Base-by-base conservation (phyloP, 2,113 vertebrate species). In the Lycocorax pyrrhopterus region DNA sequence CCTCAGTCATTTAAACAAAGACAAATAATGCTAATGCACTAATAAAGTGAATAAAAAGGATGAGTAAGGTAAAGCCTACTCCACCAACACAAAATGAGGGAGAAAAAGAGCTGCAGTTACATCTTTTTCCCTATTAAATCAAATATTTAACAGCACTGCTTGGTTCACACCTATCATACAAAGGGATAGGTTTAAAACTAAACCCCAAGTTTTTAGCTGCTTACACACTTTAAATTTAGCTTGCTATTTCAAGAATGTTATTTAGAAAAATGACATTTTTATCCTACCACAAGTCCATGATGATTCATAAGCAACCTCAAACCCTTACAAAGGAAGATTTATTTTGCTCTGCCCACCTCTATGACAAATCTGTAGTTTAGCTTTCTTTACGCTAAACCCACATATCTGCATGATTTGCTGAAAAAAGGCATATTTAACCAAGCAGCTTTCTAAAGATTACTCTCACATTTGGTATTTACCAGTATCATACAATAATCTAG, bases 291-390 rank as follows among this genome's bases (percentile, higher is more conserved):
- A 94, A 84, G 75, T 72, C 43, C 72, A 81, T 23, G 72, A 93
- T 92, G 94, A 95, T 91, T 97, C 91, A 96, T 32, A 83, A 76
- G 71, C 59, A 94, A 86, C 46, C 37, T 86, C 89, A 96, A 80
- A 93, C 60, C 26, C 72, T 94, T 92, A 92, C 53, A 96, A 93
- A 91, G 37, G 41, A 88, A 92, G 82, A 90, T 83, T 94, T 94
- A 95, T 95, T 96, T 93, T 93, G 52, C 64, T 94, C 79, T 88
- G 39, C 90, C 84, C 63, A 90, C 78, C n/a, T 91, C 83, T 60
- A 32, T 83, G 91, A 96, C 75, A 94, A 91, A 93, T 95, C 52
- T 47, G 51, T 73, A 91, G 91, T 93, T 94, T 71, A 93, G 81
- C 63, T 94, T 87, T 89, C 74, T 93, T 90, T 95, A 89, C 12